Base-by-base conservation (phyloP, 2,888 invertebrate genomes). In the Heliconius cydno region DNA sequence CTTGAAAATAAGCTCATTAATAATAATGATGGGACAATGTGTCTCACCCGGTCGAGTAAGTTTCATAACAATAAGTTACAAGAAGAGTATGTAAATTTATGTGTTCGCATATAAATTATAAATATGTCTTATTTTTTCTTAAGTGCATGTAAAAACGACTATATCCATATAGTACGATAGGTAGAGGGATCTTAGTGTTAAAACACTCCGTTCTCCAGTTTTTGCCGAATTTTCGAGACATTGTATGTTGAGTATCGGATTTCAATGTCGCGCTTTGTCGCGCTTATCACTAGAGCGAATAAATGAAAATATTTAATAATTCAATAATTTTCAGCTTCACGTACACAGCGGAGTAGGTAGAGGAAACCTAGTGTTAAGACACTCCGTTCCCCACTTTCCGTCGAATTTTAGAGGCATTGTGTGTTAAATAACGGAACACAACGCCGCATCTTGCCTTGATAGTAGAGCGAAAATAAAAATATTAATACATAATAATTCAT, bases 1-100 rank as follows among this genome's bases (percentile, higher is more conserved):
- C 34, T 25, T 34, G n/a, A 52, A 30, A 73, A 30, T 38, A 75
- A 66, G 10, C 28, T 65, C 46, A 66, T 66, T 66, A 19, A 66
- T 28, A 28, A 38, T 66, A 66, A 57, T 66, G 28, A 34, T 52
- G 65, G 60, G 73, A 74, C 57, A 72, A 34, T 34, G 34, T 34
- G 0, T 34, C 34, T 34, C 38, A 75, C 46, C 46, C 10, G 19
- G 28, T 19, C 46, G 13, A 46, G 41, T 65, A 66, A 22, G 10
- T 65, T 66, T 65, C 22, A 2, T 7, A 63, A 46, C 46, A 73
- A 30, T 65, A 65, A 63, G 38, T 25, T 74, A 25, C 25, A 25
- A 38, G 30, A 73, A 38, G 34, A 15, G 9, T 12, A 57, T 15
- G 19, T 25, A 19, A n/a, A 25, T 63, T 63, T 60, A 10, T 60